These are phyloP conservation scores for Crematogaster levior DNA, from an alignment of 2,888 invertebrate genomes.

Conservation along the genomic window DNA sequence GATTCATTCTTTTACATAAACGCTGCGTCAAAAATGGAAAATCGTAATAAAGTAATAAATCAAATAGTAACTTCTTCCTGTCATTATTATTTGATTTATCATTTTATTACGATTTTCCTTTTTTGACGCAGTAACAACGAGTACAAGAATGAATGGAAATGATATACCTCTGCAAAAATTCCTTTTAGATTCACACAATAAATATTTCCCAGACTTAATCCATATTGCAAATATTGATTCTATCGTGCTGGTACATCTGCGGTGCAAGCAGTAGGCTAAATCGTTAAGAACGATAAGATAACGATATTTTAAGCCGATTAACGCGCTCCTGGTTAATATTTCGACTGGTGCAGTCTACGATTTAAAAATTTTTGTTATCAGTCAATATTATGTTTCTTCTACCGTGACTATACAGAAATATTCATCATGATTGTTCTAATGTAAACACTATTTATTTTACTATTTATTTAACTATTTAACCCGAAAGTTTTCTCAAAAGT, in stretches of 20 bases:
- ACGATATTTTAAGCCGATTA: slow-evolving; percentile 46
- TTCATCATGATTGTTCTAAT: background rate
- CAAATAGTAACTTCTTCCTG: background rate
- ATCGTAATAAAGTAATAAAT: background rate
- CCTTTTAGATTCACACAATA: slow-evolving; percentile 17
- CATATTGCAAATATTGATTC: slow-evolving; percentile 66
- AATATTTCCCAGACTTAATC: slow-evolving; percentile 60
- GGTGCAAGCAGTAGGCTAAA: slow-evolving; percentile 36
- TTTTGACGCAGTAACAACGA: background rate
- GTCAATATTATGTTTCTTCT: background rate
- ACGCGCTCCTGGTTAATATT: slow-evolving; percentile 17
- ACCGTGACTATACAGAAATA: background rate
- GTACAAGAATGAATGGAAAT: slow-evolving; percentile 7
- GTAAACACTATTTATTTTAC: background rate
- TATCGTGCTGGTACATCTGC: slow-evolving; percentile 45
- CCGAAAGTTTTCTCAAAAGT: background rate
- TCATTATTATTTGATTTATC: background rate
- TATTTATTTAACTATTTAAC: background rate
- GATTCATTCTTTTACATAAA: slow-evolving; percentile 11
- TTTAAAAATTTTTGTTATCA: background rate
- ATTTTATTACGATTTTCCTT: background rate
- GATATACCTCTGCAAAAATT: slow-evolving; percentile 34
- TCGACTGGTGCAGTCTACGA: background rate
- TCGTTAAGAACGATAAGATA: slow-evolving; percentile 65
- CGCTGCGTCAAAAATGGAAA: background rate